These are phyloP conservation scores for Neomonachus schauinslandi DNA, from an alignment of 2,113 vertebrate genomes.

Conservation along the genomic window DNA sequence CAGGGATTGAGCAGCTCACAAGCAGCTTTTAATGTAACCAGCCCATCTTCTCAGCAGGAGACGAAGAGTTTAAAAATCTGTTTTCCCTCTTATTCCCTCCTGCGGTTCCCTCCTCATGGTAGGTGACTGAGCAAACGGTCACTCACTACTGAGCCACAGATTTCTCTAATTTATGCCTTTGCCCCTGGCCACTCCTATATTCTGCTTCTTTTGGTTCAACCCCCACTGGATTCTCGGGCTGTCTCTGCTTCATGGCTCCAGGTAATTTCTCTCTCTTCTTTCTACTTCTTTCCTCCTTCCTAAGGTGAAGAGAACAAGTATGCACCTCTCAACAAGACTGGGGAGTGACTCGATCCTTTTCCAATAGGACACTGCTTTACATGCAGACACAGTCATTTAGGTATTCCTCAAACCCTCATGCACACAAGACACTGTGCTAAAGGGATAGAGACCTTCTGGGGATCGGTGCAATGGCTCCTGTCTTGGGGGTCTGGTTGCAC, in stretches of 20 bases:
- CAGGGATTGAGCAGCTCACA: neutral
- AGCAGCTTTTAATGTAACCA: neutral
- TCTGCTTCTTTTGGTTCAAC: neutral
- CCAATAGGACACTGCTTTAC: neutral
- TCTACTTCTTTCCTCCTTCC: neutral
- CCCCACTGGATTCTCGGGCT: neutral
- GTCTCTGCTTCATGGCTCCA: neutral
- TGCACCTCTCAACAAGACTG: neutral
- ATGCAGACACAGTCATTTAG: too few species aligned
- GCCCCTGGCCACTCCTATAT: neutral
- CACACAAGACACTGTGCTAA: neutral
- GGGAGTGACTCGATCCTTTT: neutral
- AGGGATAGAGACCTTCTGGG: neutral
- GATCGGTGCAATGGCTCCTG: neutral
- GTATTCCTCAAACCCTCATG: neutral
- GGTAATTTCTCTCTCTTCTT: neutral
- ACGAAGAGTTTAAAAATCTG: neutral
- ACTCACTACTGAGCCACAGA: neutral
- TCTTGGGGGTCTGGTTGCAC: neutral
- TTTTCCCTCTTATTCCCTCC: neutral
- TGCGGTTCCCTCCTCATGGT: neutral
- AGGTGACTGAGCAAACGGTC: neutral
- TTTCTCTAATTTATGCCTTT: neutral
- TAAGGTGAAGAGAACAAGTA: neutral
- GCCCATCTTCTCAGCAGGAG: conserved; percentile 18